Evolutionary conservation across 1,140 invertebrate species (phyloP), one percentile per base, ranked within the genome.

Genomic region (Conopomorpha cramerella): DNA sequence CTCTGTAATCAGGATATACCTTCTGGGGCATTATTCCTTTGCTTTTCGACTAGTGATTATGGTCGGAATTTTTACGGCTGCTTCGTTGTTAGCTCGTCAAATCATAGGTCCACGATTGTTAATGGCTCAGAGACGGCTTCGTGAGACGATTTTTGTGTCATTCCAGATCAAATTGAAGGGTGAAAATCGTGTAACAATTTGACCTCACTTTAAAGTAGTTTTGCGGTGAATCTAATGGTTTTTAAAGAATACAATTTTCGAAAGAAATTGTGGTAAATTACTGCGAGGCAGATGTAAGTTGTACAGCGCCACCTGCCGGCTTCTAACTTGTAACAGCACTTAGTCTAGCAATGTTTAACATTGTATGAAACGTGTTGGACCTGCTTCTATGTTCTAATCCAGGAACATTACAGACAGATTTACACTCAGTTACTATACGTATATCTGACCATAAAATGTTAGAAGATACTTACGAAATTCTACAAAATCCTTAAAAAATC

Each of bases 31-130:
- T 23, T 23, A 23, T 23, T 10, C 19, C 19, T 10, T 29, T n/a
- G 10, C 44, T 39, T 43, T 45, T 38, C 43, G 39, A 43, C 48
- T 48, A 49, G 45, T 57, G 52, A 68, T 68, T 68, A 68, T 47
- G 53, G 45, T 35, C 46, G 42, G 53, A 42, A 54, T 60, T 55
- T 57, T 59, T 29, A 29, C 28, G 28, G 28, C 28, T 29, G 57
- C 53, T 43, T 43, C 46, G 61, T 59, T 56, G 60, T 68, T 63
- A 64, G 53, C 30, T 49, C 55, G 40, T 63, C 61, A 64, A 64
- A 68, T 64, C 62, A 60, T 66, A 70, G 60, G 49, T 43, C 49
- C 48, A 46, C n/a, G 42, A 36, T 29, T 27, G 16, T 43, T 62
- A 54, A 58, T 49, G 45, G 47, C 29, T 45, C 43, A 23, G 17